A percentile compares a stretch with the other conserved stretches of the same genome.
Conservation (phyloP, 2,888 invertebrate species). For the Frankliniella fusca region DNA sequence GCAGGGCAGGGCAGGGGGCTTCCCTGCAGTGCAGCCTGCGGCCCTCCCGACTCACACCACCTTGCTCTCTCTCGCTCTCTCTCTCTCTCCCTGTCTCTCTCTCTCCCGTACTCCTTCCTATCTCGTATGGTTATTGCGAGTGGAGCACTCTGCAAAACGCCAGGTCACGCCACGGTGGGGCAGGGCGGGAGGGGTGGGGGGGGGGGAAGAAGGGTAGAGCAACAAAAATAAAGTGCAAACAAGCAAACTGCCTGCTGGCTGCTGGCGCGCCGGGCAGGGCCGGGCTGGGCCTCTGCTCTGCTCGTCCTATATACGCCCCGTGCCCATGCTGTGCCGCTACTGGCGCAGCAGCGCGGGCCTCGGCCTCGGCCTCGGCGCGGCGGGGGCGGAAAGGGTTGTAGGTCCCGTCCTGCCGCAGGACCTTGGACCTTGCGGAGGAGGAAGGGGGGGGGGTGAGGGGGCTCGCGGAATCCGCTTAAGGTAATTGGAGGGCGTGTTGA, state of each 20-base stretch:
- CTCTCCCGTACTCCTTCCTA: background rate
- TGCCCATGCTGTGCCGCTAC: background rate
- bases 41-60: too few species aligned
- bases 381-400: background rate
- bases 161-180: background rate
- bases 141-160: too few species aligned
- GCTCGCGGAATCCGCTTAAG: constrained; percentile 17
- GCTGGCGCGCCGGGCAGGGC: background rate
- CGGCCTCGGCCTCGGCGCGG: background rate
- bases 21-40: too few species aligned
- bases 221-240: constrained; percentile 2
- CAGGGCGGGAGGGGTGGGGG: background rate
- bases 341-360: background rate
- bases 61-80: too few species aligned
- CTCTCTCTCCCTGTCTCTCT: too few species aligned
- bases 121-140: background rate
- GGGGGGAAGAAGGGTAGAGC: too few species aligned
- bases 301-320: too few species aligned
- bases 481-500: constrained; percentile 8
- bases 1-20: too few species aligned
- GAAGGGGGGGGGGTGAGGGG: too few species aligned
- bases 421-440: too few species aligned
- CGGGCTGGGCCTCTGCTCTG: too few species aligned
- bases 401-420: too few species aligned
- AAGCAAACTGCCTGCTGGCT: background rate